Conservation (phyloP, 2,797 vertebrate species). For the Centroberyx gerrardi region DNA sequence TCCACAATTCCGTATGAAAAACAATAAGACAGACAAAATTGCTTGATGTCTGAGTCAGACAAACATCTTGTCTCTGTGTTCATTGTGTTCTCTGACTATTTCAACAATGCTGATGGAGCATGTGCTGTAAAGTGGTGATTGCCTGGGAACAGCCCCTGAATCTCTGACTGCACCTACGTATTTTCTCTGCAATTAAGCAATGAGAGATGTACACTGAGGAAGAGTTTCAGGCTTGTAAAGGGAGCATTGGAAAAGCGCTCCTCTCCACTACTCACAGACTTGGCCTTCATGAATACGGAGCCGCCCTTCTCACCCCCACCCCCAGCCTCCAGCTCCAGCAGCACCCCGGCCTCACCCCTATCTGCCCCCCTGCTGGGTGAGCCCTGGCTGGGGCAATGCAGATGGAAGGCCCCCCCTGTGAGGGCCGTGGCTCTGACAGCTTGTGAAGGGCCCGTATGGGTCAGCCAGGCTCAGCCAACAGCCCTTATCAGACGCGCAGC, state of each 20-base stretch:
- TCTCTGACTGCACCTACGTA: conserved; percentile 41
- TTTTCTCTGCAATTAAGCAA: conserved; percentile 52
- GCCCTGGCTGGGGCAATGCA: conserved; percentile 82
- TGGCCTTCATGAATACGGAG: conserved; percentile 74
- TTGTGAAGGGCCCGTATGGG: conserved; percentile 86
- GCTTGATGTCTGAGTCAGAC: conserved; percentile 38
- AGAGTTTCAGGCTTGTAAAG: conserved; percentile 14
- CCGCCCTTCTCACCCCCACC: conserved; percentile 65
- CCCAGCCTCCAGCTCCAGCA: conserved; percentile 68
- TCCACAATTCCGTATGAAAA: conserved; percentile 28
- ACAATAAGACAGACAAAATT: conserved; percentile 35
- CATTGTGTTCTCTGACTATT: conserved; percentile 45
- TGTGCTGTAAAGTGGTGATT: conserved; percentile 24
- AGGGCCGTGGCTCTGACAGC: conserved; percentile 87
- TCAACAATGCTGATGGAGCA: conserved; percentile 25
- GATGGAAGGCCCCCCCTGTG: conserved; percentile 85
- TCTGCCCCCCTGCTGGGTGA: conserved; percentile 82
- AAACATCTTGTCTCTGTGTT: conserved; percentile 40
- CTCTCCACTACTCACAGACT: conserved; percentile 49
- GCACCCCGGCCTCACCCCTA: conserved; percentile 75
- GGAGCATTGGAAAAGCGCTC: conserved; percentile 19
- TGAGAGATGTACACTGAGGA: conserved; percentile 19
- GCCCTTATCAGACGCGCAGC: conserved; percentile 86
- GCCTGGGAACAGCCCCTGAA: conserved; percentile 38
- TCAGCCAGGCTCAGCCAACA: conserved; percentile 84